Base-by-base conservation (phyloP, 2,888 invertebrate species). In the Formica aserva region DNA sequence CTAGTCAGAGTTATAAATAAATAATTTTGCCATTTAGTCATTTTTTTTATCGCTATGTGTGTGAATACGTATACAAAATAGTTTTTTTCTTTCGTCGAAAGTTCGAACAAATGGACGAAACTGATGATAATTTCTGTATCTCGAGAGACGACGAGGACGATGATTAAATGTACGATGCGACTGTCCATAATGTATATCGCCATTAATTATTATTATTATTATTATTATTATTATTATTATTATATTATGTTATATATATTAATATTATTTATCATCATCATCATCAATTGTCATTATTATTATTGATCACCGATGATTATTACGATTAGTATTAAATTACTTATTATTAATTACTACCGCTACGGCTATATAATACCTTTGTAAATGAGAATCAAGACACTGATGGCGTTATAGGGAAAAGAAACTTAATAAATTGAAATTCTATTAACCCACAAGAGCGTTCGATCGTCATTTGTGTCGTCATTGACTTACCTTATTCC, bases 311-410 rank as follows among this genome's bases (percentile, higher is more conserved):
- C 66, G 84, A 85, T 89, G 84, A 85, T 89, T 87, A 88, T 86
- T 85, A 86, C 74, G 75, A 87, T 74, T n/a, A n/a, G n/a, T n/a
- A n/a, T n/a, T n/a, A n/a, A 41, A 66, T 76, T 86, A 88, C 86
- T 85, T 6, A 91, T 90, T 85, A 88, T 87, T 71, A 86, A n/a
- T 83, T 86, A 85, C n/a, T 52, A 48, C 0, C 87, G 88, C 90
- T 92, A 91, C 87, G 90, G 91, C 89, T 91, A 92, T 93, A 92
- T 92, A 88, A 93, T 93, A 93, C 89, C 93, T 93, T 93, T 93
- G 93, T 93, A 93, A 93, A 93, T 93, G 93, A 93, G 93, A 93
- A 93, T 93, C 92, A 92, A 93, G 93, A 93, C 92, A 93, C 91
- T 91, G 93, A 92, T 90, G 92, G 93, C 92, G 52, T 15, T 93